phyloP scores from a whole-genome alignment of 35 echinoderm and acorn worm genomes.

The Eucidaris tribuloides region DNA sequence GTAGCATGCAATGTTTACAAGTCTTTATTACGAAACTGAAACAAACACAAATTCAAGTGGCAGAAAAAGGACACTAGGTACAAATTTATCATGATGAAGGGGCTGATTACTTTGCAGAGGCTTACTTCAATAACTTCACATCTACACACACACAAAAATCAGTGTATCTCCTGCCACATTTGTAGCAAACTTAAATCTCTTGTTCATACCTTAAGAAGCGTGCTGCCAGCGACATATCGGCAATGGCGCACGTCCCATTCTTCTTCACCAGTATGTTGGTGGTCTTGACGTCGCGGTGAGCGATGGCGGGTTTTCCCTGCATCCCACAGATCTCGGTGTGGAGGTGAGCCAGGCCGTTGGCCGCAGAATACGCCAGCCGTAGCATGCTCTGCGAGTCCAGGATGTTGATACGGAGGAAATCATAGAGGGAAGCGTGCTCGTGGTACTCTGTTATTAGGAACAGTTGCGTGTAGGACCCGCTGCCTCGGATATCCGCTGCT shows the following conservation, averaged over 20 bases:
- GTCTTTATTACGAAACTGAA: too few relatives aligned
- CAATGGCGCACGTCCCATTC: conserved; percentile 86
- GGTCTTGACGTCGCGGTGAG: conserved; percentile 81
- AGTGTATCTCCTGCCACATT: too few relatives aligned
- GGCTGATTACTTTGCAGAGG: too few relatives aligned
- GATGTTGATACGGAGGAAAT: conserved; percentile 68
- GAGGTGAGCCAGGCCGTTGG: conserved; percentile 82
- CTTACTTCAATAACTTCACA: too few relatives aligned
- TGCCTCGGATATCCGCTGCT: conserved; percentile 93
- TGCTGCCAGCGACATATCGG: conserved; percentile 79
- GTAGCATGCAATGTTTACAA: too few relatives aligned
- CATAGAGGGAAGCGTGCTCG: conserved; percentile 74
- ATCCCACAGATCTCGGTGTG: conserved; percentile 96
- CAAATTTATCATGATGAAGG: too few relatives aligned
- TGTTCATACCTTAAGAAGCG: conserved; percentile 88
- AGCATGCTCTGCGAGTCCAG: conserved; percentile 67
- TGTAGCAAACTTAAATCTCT: too few relatives aligned
- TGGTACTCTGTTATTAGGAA: conserved; percentile 97
- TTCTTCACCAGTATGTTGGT: conserved; percentile 74
- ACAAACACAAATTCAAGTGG: too few relatives aligned
- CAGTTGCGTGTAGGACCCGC: conserved; percentile 86
- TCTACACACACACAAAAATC: too few relatives aligned
- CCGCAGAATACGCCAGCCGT: conserved; percentile 66
- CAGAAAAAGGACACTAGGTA: too few relatives aligned
- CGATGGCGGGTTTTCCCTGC: conserved; percentile 93